Evolutionary conservation across 2,113 vertebrate species (phyloP).

Genomic region (Prionailurus bengalensis): DNA sequence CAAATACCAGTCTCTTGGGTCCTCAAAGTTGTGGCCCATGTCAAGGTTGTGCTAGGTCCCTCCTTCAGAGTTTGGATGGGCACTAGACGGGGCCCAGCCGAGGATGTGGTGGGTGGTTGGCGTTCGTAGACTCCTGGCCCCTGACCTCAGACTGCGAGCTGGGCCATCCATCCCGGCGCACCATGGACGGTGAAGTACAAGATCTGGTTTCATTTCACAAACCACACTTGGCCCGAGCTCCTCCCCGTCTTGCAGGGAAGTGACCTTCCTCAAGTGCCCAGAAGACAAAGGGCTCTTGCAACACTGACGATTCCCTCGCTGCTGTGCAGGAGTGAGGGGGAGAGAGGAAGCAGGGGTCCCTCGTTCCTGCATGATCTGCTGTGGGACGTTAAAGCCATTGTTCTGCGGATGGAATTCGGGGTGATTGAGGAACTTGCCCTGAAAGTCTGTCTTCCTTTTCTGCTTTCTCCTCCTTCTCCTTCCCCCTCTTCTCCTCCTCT

Average conservation of each 20-base stretch:
- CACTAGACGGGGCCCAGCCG: no score
- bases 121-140: not conserved
- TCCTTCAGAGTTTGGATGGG: not conserved
- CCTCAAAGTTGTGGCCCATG: not conserved
- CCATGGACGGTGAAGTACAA: not conserved
- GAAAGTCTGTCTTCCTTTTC: not conserved
- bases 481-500: not conserved
- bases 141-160: not conserved
- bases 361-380: not conserved
- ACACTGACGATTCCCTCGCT: constrained; percentile 27
- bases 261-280: constrained; percentile 57
- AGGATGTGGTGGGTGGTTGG: not conserved
- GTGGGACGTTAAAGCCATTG: not conserved
- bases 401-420: not conserved
- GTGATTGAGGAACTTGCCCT: not conserved
- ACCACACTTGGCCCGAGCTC: not conserved
- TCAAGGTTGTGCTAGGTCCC: not conserved
- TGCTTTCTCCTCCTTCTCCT: not conserved
- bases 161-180: not conserved
- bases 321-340: not conserved
- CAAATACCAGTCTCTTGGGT: not conserved
- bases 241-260: constrained; percentile 53
- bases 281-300: constrained; percentile 63
- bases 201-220: constrained; percentile 58
- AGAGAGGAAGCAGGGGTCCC: constrained; percentile 25